Evolutionary conservation across 92 coral and sea anemone species (phyloP).

Genomic region (Palythoa grandiflora): DNA sequence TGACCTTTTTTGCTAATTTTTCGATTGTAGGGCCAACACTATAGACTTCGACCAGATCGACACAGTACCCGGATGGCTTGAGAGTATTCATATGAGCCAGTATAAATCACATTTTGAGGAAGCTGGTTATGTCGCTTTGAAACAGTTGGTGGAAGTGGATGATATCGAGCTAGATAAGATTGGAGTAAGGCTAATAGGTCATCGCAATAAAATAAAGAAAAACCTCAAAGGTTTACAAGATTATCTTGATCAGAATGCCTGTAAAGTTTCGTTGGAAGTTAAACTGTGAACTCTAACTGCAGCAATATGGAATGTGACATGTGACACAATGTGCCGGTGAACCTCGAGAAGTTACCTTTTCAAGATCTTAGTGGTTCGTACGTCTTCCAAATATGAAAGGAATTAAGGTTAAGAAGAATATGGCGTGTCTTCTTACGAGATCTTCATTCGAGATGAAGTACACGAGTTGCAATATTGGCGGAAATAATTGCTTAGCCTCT

Average conservation of each 20-base stretch:
- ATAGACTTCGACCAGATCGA: slow-evolving; percentile 69
- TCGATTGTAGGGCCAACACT: slow-evolving; percentile 67
- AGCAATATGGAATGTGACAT: not conserved
- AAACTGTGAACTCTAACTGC: not conserved
- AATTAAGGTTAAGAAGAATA: not conserved
- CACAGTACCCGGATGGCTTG: slow-evolving; percentile 84
- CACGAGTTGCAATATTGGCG: not conserved
- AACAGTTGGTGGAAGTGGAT: slow-evolving; percentile 69
- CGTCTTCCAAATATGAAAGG: not conserved
- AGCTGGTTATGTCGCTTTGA: slow-evolving; percentile 79
- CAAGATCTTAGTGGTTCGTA: not conserved
- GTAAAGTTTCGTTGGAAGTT: not conserved
- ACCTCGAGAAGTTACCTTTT: not conserved
- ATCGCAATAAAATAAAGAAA: slow-evolving; percentile 92
- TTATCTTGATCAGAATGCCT: slow-evolving; percentile 21
- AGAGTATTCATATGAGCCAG: slow-evolving; percentile 92
- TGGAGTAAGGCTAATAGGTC: slow-evolving; percentile 94
- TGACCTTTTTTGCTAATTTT: not conserved
- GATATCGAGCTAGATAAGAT: slow-evolving; percentile 79
- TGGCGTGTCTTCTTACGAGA: not conserved
- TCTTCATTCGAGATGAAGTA: not conserved
- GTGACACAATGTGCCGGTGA: too few relatives aligned
- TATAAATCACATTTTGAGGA: slow-evolving; percentile 76
- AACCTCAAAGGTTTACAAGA: slow-evolving; percentile 67
- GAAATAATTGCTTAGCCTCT: not conserved